Conservation (phyloP, 1,140 invertebrate species). For the Bombus breviceps region DNA sequence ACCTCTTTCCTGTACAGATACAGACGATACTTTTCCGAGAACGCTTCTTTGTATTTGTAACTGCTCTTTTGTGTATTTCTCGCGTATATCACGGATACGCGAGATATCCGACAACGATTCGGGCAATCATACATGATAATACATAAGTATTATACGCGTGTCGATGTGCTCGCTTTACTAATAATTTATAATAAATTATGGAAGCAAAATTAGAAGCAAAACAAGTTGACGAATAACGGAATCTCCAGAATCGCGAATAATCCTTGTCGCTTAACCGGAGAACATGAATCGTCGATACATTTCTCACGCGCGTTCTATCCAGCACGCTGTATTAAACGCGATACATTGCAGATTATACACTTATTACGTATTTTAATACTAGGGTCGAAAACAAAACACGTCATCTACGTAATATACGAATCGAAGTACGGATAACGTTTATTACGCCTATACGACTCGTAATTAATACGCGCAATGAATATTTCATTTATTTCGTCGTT, state of each 20-base stretch:
- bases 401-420: neutral
- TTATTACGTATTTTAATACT: neutral
- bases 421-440: too few relatives aligned
- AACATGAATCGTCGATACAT: too few relatives aligned
- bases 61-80: neutral
- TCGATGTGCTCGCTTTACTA: neutral
- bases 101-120: neutral
- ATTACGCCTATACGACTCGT: neutral
- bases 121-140: neutral
- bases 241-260: neutral
- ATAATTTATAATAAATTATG: conserved; percentile 55
- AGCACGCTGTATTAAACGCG: neutral
- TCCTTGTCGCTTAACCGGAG: neutral
- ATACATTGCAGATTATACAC: neutral
- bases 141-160: neutral
- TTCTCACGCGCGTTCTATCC: neutral
- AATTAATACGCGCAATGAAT: neutral
- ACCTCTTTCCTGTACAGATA: conserved; percentile 22
- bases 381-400: neutral
- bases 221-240: neutral
- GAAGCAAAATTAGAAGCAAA: neutral
- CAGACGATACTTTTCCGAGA: neutral
- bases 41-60: neutral
- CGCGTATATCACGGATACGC: neutral
- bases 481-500: neutral